Evolutionary conservation across 2,113 vertebrate genomes (phyloP).

Genomic region (Pimephales promelas): DNA sequence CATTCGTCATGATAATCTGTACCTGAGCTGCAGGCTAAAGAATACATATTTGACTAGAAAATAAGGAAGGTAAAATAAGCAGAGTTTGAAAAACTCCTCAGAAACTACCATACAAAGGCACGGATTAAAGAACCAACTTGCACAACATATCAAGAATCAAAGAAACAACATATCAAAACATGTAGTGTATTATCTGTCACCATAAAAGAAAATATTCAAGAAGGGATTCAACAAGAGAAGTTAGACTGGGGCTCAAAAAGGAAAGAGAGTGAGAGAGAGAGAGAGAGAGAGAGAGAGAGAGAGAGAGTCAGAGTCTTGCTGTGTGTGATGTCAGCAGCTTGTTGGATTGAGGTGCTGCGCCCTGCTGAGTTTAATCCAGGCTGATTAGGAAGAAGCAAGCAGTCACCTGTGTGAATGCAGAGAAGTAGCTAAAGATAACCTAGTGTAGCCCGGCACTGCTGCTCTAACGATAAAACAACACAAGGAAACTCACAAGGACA

Average conservation of each 20-base stretch:
- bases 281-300: slow-evolving; percentile 32
- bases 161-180: background rate
- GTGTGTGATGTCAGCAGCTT: slow-evolving; percentile 77
- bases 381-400: slow-evolving; percentile 73
- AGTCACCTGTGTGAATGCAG: slow-evolving; percentile 61
- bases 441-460: background rate
- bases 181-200: background rate
- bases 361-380: slow-evolving; percentile 77
- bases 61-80: slow-evolving; percentile 31
- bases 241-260: background rate
- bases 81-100: background rate
- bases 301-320: slow-evolving; percentile 60
- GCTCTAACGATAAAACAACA: background rate
- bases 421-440: background rate
- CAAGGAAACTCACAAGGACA: background rate
- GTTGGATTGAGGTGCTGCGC: slow-evolving; percentile 78
- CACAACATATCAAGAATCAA: background rate
- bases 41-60: slow-evolving; percentile 43
- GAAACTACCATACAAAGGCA: slow-evolving; percentile 32
- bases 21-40: slow-evolving; percentile 43
- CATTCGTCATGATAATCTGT: slow-evolving; percentile 25
- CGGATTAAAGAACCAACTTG: background rate
- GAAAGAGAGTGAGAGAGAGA: slow-evolving; percentile 37
- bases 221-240: background rate
- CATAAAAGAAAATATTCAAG: background rate